Evolutionary conservation across 2,888 invertebrate genomes (phyloP).

Genomic region (Drosophila birchii): DNA sequence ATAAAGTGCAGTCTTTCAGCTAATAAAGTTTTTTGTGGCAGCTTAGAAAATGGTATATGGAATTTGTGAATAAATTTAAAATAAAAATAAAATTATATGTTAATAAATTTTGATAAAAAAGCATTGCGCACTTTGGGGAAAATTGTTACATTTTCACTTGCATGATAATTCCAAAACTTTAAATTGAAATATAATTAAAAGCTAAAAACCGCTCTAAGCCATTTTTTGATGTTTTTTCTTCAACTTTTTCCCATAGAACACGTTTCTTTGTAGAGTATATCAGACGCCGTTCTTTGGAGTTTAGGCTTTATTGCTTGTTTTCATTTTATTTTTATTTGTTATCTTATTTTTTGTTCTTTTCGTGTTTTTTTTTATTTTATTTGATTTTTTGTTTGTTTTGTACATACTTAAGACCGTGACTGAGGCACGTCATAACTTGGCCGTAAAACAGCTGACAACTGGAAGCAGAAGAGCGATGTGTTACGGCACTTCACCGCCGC

Average conservation of each 20-base stretch:
- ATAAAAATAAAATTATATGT: background rate
- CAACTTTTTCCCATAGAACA: background rate
- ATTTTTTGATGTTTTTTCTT: background rate
- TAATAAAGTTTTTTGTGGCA: conserved; percentile 1
- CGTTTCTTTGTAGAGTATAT: background rate
- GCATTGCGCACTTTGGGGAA: background rate
- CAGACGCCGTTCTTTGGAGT: background rate
- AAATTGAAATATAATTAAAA: background rate
- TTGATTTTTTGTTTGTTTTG: conserved; percentile 31
- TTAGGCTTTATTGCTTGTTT: background rate
- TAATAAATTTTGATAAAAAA: background rate
- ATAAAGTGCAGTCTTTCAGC: too few relatives aligned
- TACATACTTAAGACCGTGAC: conserved; percentile 62
- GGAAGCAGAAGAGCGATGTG: conserved; percentile 27
- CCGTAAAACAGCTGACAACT: conserved; percentile 76
- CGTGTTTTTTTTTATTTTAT: conserved; percentile 15
- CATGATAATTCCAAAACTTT: background rate
- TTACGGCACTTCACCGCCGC: conserved; percentile 14
- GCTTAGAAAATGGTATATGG: background rate
- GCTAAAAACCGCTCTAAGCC: background rate
- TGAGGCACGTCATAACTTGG: conserved; percentile 74
- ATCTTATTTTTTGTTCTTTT: conserved; percentile 9
- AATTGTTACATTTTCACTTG: background rate
- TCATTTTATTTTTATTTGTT: background rate
- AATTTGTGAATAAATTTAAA: background rate